A percentile compares a stretch with the other conserved stretches of the same genome.
Evolutionary conservation across 2,888 invertebrate species (phyloP).

Genomic region (Dinocampus coccinellae): DNA sequence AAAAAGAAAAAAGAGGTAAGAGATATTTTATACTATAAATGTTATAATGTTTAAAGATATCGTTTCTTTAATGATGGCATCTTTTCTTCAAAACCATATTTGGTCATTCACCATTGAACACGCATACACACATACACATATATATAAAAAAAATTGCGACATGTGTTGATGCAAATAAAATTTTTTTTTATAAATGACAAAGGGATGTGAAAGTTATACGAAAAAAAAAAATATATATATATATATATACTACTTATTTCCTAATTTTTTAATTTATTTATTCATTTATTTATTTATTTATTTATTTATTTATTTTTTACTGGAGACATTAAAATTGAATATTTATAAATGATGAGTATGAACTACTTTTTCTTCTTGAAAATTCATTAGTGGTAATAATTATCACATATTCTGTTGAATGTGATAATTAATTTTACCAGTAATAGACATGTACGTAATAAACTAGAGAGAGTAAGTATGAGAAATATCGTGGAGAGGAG

Average conservation of each 20-base stretch:
- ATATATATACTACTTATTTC: too few species aligned
- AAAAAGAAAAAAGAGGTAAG: background rate
- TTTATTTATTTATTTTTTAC: background rate
- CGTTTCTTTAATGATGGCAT: background rate
- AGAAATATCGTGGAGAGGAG: too few species aligned
- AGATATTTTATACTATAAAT: constrained; percentile 1
- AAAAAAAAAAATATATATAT: too few species aligned
- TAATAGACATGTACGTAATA: background rate
- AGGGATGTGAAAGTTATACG: too few species aligned
- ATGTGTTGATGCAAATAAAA: background rate
- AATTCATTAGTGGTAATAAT: background rate
- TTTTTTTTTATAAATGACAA: too few species aligned
- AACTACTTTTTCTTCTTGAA: background rate
- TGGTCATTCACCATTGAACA: background rate
- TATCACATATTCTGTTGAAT: background rate
- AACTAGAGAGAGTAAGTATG: background rate
- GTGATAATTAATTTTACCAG: background rate
- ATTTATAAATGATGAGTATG: background rate
- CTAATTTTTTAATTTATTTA: too few species aligned
- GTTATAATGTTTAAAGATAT: background rate
- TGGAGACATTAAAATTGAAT: too few species aligned
- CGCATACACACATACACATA: background rate
- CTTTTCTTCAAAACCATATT: background rate
- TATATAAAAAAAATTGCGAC: background rate
- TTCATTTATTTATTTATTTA: background rate